Evolutionary conservation across 2,888 invertebrate species (phyloP), one percentile per base, ranked within the genome.

Genomic region (Strigamia crassipes): DNA sequence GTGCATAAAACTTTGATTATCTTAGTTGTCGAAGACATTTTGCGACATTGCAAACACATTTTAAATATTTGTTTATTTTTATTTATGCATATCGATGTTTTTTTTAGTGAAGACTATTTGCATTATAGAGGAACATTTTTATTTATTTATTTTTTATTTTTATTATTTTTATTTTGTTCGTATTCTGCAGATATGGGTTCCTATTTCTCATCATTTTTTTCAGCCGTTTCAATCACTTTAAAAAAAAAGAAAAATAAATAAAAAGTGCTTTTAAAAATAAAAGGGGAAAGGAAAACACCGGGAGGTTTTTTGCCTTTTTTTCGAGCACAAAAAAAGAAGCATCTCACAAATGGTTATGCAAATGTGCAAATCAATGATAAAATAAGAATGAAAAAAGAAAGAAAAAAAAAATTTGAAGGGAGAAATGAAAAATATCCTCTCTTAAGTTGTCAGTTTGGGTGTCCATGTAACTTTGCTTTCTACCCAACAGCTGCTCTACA

Each of bases 361-460:
- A 51, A 51, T 51, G 51, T 18, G 51, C 51, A 51, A 51, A 51
- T 51, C 51, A 51, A 51, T 51, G 51, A 51, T 51, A 51, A 51
- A 51, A 51, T 6, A 18, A 10, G n/a, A 4, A 51, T 15, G n/a
- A n/a, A n/a, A 51, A 51, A 51, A 51, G 12, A 42, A 12, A 13
- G 15, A 12, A 51, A 51, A 51, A 51, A 42, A 42, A 12, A 13
- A 10, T 4, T 13, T 4, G n/a, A 51, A 51, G n/a, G 51, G 51
- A 51, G 18, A n/a, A 18, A 51, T 51, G 51, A 51, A 51, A 51
- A 51, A 51, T 51, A n/a, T 51, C 51, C 51, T n/a, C n/a, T 51
- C n/a, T 51, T 51, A 51, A 51, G 51, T 51, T 51, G 51, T 51
- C 51, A 51, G 51, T 51, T 51, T 51, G 51, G 15, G 15, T n/a